These are phyloP conservation scores for Channallabes apus DNA, from an alignment of 2,797 vertebrate species.

Conservation along the genomic window DNA sequence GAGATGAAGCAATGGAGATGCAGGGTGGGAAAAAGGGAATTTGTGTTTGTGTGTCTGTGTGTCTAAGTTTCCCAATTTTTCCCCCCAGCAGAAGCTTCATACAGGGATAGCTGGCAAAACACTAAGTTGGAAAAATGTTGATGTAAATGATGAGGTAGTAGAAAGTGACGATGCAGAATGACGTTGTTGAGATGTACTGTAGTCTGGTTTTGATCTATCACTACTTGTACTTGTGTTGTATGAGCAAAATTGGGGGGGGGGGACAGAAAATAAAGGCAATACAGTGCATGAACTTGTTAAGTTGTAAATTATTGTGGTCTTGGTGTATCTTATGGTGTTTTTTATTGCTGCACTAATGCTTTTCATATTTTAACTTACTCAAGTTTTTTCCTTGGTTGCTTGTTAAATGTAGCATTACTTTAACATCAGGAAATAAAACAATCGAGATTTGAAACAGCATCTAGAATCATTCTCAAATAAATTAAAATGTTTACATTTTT, in stretches of 20 bases:
- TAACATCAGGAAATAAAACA: background rate
- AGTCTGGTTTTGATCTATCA: background rate
- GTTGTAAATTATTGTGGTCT: background rate
- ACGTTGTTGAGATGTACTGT: background rate
- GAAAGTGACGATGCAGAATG: background rate
- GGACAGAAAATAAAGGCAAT: background rate
- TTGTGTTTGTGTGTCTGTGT: background rate
- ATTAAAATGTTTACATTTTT: background rate
- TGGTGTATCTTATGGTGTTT: no score
- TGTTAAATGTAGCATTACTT: background rate
- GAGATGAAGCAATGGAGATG: conserved; percentile 17
- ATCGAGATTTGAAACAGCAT: background rate
- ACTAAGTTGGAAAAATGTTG: background rate
- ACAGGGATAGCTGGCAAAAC: background rate
- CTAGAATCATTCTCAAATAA: background rate
- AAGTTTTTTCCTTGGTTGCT: background rate
- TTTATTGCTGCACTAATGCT: background rate
- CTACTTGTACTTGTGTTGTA: background rate
- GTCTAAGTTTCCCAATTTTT: background rate
- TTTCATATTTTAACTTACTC: background rate
- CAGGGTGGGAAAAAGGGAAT: conserved; percentile 6
- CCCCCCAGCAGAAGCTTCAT: background rate
- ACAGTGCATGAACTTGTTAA: background rate
- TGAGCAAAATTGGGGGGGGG: no score
- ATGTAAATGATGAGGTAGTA: background rate